Evolutionary conservation across 2,113 vertebrate genomes (phyloP).

Genomic region (Cygnus atratus): DNA sequence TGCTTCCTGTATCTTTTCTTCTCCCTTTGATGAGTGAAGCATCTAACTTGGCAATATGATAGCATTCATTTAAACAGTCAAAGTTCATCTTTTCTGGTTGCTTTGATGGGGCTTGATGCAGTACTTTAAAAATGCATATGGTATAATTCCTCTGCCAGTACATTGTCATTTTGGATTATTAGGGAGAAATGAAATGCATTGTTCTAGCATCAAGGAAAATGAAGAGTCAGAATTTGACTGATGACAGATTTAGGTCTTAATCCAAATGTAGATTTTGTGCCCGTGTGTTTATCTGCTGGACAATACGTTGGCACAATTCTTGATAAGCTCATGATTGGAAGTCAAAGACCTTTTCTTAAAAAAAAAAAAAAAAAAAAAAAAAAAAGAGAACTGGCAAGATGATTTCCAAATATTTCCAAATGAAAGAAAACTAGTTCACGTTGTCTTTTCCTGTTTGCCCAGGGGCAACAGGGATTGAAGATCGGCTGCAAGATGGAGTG

Average conservation of each 20-base stretch:
- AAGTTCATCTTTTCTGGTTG: not conserved
- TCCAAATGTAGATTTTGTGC: conserved; percentile 32
- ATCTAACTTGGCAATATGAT: not conserved
- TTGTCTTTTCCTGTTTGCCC: conserved; percentile 11
- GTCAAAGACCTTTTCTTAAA: not conserved
- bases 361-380: not conserved
- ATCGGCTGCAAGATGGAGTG: conserved; percentile 91
- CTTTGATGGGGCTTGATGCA: not conserved
- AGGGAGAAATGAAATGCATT: conserved; percentile 35
- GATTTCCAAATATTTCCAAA: not conserved
- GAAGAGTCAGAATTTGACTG: not conserved
- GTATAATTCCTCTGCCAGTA: conserved; percentile 1
- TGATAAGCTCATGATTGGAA: not conserved
- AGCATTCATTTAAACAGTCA: not conserved
- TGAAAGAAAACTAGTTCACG: not conserved
- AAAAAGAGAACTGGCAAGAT: not conserved
- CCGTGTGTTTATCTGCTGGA: conserved; percentile 6
- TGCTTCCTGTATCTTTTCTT: not conserved
- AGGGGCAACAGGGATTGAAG: conserved; percentile 97
- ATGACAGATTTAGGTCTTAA: conserved; percentile 6
- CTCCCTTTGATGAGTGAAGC: not conserved
- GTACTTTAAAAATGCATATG: conserved; percentile 9
- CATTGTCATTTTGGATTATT: conserved; percentile 25
- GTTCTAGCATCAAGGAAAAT: conserved; percentile 27
- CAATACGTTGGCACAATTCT: not conserved